These are phyloP conservation scores for Seladonia tumulorum DNA, from an alignment of 2,888 invertebrate genomes.

Conservation along the genomic window DNA sequence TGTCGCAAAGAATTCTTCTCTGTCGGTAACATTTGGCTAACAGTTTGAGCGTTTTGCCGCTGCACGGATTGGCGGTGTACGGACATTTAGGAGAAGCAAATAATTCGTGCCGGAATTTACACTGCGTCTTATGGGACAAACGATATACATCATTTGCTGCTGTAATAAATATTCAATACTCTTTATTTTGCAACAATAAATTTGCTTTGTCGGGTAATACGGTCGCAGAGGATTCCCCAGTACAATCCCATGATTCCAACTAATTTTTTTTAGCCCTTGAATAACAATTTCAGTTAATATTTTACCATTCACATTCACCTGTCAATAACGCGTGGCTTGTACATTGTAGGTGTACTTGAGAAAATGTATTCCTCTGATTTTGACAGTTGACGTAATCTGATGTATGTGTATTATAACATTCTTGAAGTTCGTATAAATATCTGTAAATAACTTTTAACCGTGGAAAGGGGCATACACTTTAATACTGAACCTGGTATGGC, in stretches of 20 bases:
- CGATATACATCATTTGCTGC: not conserved
- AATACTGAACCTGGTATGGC: conserved; percentile 47
- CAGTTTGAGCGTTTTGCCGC: not conserved
- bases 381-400: conserved; percentile 31
- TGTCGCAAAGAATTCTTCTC: too few relatives aligned
- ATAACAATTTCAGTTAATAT: not conserved
- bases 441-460: conserved; percentile 18
- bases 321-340: not conserved
- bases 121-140: too few relatives aligned
- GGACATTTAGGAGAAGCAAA: not conserved
- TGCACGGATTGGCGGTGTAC: not conserved
- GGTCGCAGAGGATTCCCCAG: not conserved
- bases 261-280: not conserved
- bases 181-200: not conserved
- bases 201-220: not conserved
- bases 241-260: not conserved
- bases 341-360: not conserved
- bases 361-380: conserved; percentile 32
- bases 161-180: not conserved
- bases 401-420: conserved; percentile 11
- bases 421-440: not conserved
- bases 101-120: too few relatives aligned
- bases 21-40: too few relatives aligned
- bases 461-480: not conserved
- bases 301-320: not conserved